Percentiles rank a stretch among this genome's conserved stretches.
phyloP scores from a whole-genome alignment of 1,140 invertebrate genomes.

The Neodiprion pinetum region DNA sequence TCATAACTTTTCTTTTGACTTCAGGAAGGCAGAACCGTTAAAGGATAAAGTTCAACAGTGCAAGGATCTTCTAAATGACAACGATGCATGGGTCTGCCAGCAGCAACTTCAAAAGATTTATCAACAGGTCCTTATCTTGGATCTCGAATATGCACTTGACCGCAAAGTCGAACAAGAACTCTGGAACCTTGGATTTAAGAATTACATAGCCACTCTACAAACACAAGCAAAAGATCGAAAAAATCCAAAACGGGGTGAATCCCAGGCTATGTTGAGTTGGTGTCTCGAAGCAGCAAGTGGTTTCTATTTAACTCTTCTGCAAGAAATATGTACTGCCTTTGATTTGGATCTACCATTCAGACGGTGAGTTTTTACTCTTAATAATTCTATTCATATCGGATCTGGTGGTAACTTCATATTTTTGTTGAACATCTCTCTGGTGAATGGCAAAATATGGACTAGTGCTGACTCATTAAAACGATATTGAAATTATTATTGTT shows the following conservation, averaged over 20 bases:
- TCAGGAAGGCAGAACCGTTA: slow-evolving; percentile 74
- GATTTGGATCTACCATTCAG: slow-evolving; percentile 82
- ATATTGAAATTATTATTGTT: too few species aligned
- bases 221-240: slow-evolving; percentile 79
- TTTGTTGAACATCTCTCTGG: background rate
- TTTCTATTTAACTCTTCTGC: slow-evolving; percentile 82
- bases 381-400: background rate
- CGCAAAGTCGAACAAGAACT: slow-evolving; percentile 89
- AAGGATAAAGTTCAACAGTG: slow-evolving; percentile 72
- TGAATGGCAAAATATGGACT: background rate
- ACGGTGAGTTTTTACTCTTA: slow-evolving; percentile 50
- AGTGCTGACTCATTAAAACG: too few species aligned
- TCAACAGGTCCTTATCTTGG: slow-evolving; percentile 79
- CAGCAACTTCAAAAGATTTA: slow-evolving; percentile 77
- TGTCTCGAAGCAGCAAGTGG: slow-evolving; percentile 84
- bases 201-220: slow-evolving; percentile 82
- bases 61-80: slow-evolving; percentile 69
- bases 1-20: slow-evolving; percentile 33
- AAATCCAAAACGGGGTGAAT: slow-evolving; percentile 75
- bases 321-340: slow-evolving; percentile 83
- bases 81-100: slow-evolving; percentile 69
- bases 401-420: background rate
- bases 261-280: slow-evolving; percentile 77
- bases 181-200: slow-evolving; percentile 90
- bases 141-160: slow-evolving; percentile 87